Evolutionary conservation across 2,888 invertebrate genomes (phyloP).

Genomic region (Spodoptera exigua): DNA sequence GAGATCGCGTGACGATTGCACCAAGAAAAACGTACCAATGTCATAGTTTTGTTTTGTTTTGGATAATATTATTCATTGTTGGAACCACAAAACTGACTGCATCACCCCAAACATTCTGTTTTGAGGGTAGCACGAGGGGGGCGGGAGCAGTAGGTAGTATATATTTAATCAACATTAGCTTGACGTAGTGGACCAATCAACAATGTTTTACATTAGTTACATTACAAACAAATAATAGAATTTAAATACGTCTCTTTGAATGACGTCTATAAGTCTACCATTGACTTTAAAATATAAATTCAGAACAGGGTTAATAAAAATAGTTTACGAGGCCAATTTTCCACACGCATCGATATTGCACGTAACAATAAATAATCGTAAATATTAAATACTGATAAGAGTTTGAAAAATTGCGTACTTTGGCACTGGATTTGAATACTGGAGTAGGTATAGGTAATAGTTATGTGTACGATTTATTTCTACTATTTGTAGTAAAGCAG

Average conservation of each 20-base stretch:
- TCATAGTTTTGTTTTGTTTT: constrained; percentile 67
- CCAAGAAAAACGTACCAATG: constrained; percentile 72
- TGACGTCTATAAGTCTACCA: constrained; percentile 22
- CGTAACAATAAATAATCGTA: constrained; percentile 1
- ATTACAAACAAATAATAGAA: constrained; percentile 39
- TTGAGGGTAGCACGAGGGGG: constrained; percentile 45
- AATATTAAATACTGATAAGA: constrained; percentile 4
- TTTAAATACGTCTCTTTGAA: constrained; percentile 26
- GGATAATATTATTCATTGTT: constrained; percentile 66
- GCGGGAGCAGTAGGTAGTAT: constrained; percentile 42
- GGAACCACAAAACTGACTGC: constrained; percentile 50
- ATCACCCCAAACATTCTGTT: constrained; percentile 52
- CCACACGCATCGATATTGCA: constrained; percentile 4
- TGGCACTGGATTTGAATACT: constrained; percentile 1
- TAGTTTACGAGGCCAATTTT: constrained; percentile 4
- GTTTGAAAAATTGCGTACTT: constrained; percentile 4
- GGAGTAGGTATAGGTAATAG: background rate
- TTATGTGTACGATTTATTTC: constrained; percentile 16
- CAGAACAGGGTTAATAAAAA: constrained; percentile 1
- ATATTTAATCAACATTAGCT: constrained; percentile 48
- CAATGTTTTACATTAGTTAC: constrained; percentile 31
- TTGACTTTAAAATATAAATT: constrained; percentile 6
- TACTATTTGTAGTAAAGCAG: constrained; percentile 24
- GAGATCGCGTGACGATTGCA: constrained; percentile 76
- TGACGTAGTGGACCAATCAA: constrained; percentile 51